phyloP scores from a whole-genome alignment of 64 coral and sea anemone species.

The Actinia tenebrosa region DNA sequence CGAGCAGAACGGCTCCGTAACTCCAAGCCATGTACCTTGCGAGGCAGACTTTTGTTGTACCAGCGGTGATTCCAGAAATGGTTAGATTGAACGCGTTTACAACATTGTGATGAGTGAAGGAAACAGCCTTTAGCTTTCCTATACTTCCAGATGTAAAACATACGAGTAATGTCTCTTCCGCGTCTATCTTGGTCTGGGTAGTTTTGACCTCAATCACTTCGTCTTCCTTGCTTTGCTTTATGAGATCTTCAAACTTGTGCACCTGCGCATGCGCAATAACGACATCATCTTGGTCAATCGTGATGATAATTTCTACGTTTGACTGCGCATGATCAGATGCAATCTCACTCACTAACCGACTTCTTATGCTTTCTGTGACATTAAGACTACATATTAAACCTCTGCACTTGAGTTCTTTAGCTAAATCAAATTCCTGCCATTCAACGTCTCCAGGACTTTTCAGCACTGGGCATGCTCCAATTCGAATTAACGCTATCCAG shows the following conservation, averaged over 20 bases:
- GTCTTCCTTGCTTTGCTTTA: background rate
- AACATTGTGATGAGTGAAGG: slow-evolving; percentile 1
- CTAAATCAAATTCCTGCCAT: background rate
- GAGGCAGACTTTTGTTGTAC: background rate
- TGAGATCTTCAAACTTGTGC: background rate
- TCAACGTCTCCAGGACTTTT: background rate
- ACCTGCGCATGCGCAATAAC: background rate
- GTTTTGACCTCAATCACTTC: background rate
- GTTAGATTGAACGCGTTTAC: background rate
- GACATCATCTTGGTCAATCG: background rate
- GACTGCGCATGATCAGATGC: background rate
- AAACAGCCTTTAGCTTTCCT: slow-evolving; percentile 2
- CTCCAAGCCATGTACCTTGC: background rate
- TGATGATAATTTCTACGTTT: background rate
- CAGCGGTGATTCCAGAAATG: background rate
- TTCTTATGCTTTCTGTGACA: background rate
- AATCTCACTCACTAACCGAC: background rate
- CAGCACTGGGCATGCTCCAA: slow-evolving; percentile 18
- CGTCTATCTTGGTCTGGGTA: background rate
- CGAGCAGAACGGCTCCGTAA: background rate
- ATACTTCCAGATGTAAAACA: slow-evolving; percentile 13
- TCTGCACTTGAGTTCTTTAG: background rate
- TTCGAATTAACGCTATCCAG: slow-evolving; percentile 3
- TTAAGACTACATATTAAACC: background rate
- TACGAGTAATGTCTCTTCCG: background rate